Evolutionary conservation across 2,113 vertebrate genomes (phyloP), one percentile per base, ranked within the genome.

Genomic region (Neogobius melanostomus): DNA sequence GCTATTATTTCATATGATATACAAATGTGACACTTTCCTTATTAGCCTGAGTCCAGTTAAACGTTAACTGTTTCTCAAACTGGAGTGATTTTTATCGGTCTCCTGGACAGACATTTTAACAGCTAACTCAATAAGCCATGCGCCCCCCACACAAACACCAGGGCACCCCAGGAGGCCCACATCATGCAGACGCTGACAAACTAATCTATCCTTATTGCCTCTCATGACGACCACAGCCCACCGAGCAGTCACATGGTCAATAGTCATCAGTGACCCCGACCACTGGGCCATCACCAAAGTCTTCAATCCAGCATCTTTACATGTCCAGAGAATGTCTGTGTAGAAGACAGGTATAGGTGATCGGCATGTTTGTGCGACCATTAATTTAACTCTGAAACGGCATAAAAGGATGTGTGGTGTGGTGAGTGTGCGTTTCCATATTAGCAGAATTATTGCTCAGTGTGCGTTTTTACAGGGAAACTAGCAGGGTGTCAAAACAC

Each of bases 211-310:
- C 82, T 79, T 65, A 57, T 82, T 82, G 42, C 69, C 71, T 77
- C 42, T 70, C 74, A 82, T 88, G 86, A 92, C 82, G 83, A 80
- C 82, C 67, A 60, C 59, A 64, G 69, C 86, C 72, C 79, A 74
- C 81, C 75, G 88, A 91, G 90, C 87, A 80, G 79, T 82, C 47
- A 70, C 80, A 85, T 84, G 89, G 92, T 93, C 92, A 86, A 92
- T 93, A 91, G 81, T 90, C 88, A 92, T 92, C 91, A 93, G 79
- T 89, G 90, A 92, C 90, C 85, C 87, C 82, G 68, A 81, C 81
- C 80, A 83, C 83, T 88, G 82, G 84, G 70, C 81, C 67, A 71
- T 83, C 84, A 87, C 82, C 67, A 77, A 85, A 77, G 71, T 83
- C 79, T 71, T 81, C 52, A 36, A 67, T 44, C 68, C 42, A 47